phyloP scores from a whole-genome alignment of 2,888 invertebrate species.

The Leistus spinibarbis region DNA sequence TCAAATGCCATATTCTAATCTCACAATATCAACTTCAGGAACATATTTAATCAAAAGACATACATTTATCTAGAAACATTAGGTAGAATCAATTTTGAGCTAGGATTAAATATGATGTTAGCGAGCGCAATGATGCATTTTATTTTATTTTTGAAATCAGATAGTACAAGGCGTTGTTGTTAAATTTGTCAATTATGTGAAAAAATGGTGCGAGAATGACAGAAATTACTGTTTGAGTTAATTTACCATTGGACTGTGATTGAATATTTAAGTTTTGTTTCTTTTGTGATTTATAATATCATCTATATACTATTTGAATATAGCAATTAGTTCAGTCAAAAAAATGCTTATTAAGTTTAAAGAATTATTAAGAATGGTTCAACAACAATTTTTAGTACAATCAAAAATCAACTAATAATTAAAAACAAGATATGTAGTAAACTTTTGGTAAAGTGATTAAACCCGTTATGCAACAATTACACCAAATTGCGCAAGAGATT shows the following conservation, averaged over 20 bases:
- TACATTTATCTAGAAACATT: not conserved
- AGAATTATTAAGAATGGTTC: not conserved
- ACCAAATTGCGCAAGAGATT: too few species aligned
- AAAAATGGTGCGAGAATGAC: slow-evolving; percentile 10
- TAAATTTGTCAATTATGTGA: slow-evolving; percentile 5
- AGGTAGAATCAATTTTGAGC: not conserved
- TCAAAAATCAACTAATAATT: too few species aligned
- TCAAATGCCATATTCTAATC: not conserved
- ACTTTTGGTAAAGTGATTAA: not conserved
- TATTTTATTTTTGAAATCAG: not conserved
- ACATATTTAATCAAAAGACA: not conserved
- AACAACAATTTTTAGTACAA: not conserved
- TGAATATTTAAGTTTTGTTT: not conserved
- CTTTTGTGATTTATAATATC: slow-evolving; percentile 24
- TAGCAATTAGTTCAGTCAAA: not conserved
- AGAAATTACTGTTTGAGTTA: slow-evolving; percentile 14
- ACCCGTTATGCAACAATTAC: not conserved
- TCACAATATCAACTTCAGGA: not conserved
- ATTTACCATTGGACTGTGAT: slow-evolving; percentile 34
- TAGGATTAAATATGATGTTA: not conserved
- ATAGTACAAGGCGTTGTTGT: slow-evolving; percentile 7
- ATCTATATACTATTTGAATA: slow-evolving; percentile 1
- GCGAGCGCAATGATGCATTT: not conserved
- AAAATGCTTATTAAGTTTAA: not conserved
- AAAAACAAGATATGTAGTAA: too few species aligned